Percentiles rank a stretch among this genome's conserved stretches.
These are phyloP conservation scores for Rhadina sibilatrix DNA, from an alignment of 2,113 vertebrate genomes.

Conservation along the genomic window DNA sequence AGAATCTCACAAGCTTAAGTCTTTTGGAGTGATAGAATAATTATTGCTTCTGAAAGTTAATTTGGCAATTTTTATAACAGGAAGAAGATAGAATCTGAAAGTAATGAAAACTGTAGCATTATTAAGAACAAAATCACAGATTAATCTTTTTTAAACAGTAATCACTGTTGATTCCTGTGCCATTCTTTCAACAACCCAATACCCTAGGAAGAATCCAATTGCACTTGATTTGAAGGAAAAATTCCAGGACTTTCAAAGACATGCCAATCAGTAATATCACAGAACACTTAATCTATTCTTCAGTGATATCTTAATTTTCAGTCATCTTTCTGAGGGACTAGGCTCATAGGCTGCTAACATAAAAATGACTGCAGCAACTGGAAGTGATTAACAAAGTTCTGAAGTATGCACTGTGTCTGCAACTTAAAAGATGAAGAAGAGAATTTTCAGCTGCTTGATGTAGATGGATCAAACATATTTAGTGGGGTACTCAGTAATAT, in stretches of 20 bases:
- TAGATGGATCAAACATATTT: neutral
- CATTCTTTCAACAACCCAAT: neutral
- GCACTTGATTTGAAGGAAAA: neutral
- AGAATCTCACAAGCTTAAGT: neutral
- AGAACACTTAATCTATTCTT: neutral
- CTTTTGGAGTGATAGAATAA: neutral
- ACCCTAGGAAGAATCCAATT: neutral
- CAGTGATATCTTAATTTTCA: neutral
- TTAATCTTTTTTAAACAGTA: neutral
- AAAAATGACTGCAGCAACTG: neutral
- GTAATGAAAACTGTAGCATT: neutral
- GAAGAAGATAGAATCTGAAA: conserved; percentile 3
- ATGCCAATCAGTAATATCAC: neutral
- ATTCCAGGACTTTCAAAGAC: neutral
- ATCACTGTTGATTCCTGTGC: neutral
- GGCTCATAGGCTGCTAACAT: neutral
- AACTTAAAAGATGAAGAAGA: neutral
- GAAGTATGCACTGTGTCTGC: neutral
- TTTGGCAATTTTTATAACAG: neutral
- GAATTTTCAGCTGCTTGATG: conserved; percentile 25
- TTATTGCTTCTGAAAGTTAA: neutral
- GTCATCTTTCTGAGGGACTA: neutral
- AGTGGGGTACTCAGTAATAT: neutral
- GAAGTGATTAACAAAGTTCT: neutral
- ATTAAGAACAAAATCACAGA: neutral